Evolutionary conservation across 2,888 invertebrate genomes (phyloP), one percentile per base, ranked within the genome.

Genomic region (Copidosoma aretas): DNA sequence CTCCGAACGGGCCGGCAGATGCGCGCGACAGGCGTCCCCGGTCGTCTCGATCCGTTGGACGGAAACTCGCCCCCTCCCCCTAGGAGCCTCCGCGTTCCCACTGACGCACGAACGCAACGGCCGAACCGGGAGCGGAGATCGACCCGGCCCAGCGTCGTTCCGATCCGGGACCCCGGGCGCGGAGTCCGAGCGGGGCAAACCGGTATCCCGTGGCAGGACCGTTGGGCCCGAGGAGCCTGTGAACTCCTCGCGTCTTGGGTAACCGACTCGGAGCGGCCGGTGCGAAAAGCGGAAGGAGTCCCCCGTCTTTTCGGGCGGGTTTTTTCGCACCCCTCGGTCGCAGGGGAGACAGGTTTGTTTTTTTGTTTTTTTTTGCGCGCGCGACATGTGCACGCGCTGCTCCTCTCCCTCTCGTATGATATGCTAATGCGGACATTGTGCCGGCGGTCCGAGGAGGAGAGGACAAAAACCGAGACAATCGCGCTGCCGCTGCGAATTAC

Each of bases 161-260:
- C 32, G 43, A 17, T 14, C 43, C 56, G 57, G 49, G 41, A 46
- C 63, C 59, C 82, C 81, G 78, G 22, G 73, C 74, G 68, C 74
- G 75, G 78, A 74, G 80, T 78, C 75, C 75, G 69, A 73, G 74
- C 39, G 67, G 73, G 73, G 78, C 75, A 73, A 82, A 83, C 83
- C 83, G 83, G 83, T 83, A 83, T 83, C 82, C 79, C 73, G 76
- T 70, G 70, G 77, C 79, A 83, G 83, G 83, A 83, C 83, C 82
- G 82, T 82, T 82, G 78, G 71, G 3, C 4, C 60, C 67, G 15
- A 12, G 3, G 43, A 17, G 43, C 43, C 43, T 17, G 4, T n/a
- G n/a, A n/a, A n/a, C 32, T 32, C 32, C 32, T 32, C 32, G 32
- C 3, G 32, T n/a, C 32, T 3, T 32, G 32, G 3, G 8, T 32